Evolutionary conservation across 2,888 invertebrate genomes (phyloP).

Genomic region (Ypsolopha sequella): DNA sequence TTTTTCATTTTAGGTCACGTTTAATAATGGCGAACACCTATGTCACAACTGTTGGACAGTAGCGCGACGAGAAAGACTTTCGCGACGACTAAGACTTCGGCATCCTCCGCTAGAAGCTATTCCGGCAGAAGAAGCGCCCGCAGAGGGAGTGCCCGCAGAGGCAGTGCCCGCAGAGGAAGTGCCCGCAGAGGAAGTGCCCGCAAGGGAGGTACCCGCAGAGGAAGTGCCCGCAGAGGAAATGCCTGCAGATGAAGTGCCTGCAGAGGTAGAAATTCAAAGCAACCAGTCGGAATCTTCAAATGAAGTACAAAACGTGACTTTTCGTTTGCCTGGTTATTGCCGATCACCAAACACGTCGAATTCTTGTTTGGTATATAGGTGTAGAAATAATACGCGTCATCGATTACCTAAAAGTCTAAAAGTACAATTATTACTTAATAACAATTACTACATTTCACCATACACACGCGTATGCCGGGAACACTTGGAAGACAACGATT

Average conservation of each 20-base stretch:
- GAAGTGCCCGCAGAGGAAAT: too few relatives aligned
- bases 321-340: conserved; percentile 5
- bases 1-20: conserved; percentile 5
- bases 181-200: too few relatives aligned
- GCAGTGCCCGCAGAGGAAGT: too few relatives aligned
- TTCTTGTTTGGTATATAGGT: conserved; percentile 5
- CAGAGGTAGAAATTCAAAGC: neutral
- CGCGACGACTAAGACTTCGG: too few relatives aligned
- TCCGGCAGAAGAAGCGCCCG: too few relatives aligned
- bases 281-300: neutral
- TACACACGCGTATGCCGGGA: conserved; percentile 6
- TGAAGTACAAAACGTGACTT: conserved; percentile 4
- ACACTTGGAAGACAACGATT: conserved; percentile 7
- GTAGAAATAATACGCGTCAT: conserved; percentile 1
- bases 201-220: too few relatives aligned
- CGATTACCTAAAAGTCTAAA: conserved; percentile 5
- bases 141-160: too few relatives aligned
- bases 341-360: conserved; percentile 6
- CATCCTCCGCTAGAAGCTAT: too few relatives aligned
- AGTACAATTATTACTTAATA: conserved; percentile 2
- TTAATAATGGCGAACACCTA: conserved; percentile 6
- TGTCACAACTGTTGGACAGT: conserved; percentile 7
- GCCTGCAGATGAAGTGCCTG: too few relatives aligned
- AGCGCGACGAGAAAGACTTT: conserved; percentile 6
- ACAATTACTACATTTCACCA: conserved; percentile 6